These are phyloP conservation scores for Hypotaenidia okinawae DNA, from an alignment of 2,797 vertebrate species.

Conservation along the genomic window DNA sequence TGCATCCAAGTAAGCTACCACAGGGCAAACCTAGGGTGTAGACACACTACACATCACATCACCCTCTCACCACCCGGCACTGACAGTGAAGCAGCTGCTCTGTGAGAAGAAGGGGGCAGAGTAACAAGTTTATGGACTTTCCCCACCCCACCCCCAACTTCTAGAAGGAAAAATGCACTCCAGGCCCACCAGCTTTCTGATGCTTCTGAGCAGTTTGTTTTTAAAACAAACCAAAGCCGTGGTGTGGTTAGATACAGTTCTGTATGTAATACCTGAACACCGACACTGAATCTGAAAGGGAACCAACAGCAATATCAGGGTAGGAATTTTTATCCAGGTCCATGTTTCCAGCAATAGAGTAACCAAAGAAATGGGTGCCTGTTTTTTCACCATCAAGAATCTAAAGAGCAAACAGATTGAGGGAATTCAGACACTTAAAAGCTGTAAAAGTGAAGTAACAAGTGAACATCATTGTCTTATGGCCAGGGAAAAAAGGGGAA, in stretches of 20 bases:
- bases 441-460: background rate
- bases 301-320: slow-evolving; percentile 94
- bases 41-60: background rate
- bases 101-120: background rate
- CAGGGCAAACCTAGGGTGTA: background rate
- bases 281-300: slow-evolving; percentile 90
- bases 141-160: accelerated
- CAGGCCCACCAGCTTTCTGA: background rate
- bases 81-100: background rate
- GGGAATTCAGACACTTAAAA: slow-evolving; percentile 1
- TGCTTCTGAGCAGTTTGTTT: background rate
- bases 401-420: slow-evolving; percentile 74
- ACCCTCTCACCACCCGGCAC: background rate
- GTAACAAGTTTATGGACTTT: background rate
- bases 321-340: slow-evolving; percentile 95
- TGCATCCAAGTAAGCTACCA: background rate
- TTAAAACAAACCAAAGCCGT: background rate
- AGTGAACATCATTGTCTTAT: background rate
- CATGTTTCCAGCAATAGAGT: slow-evolving; percentile 96
- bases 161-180: background rate
- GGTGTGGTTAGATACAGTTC: background rate
- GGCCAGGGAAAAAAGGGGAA: no score
- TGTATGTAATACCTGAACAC: slow-evolving; percentile 84
- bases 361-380: slow-evolving; percentile 87
- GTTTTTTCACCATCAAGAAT: slow-evolving; percentile 86